Evolutionary conservation across 1,140 invertebrate species (phyloP).

Genomic region (Drosophila bifasciata): DNA sequence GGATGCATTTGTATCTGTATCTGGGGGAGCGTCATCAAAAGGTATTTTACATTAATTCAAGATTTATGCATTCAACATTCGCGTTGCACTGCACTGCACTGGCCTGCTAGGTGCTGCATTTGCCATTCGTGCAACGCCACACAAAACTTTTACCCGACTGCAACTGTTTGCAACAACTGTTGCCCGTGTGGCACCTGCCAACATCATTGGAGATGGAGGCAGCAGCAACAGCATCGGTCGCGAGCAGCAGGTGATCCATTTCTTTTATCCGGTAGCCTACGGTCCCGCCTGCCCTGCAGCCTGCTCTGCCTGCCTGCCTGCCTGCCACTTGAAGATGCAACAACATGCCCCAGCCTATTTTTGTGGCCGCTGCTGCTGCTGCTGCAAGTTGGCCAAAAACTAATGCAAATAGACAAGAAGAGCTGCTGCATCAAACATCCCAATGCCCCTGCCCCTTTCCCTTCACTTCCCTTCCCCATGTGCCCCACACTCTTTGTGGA

Average conservation of each 20-base stretch:
- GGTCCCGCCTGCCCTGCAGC: neutral
- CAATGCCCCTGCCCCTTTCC: neutral
- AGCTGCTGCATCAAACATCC: constrained; percentile 37
- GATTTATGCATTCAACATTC: constrained; percentile 82
- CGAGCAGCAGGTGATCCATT: constrained; percentile 80
- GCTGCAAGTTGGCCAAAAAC: constrained; percentile 67
- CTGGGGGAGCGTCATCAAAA: constrained; percentile 74
- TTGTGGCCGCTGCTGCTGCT: constrained; percentile 36
- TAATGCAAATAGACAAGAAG: constrained; percentile 78
- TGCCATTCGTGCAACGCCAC: constrained; percentile 68
- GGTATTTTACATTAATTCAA: constrained; percentile 83
- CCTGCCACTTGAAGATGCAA: constrained; percentile 33
- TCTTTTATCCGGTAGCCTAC: constrained; percentile 76
- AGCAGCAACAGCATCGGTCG: constrained; percentile 24
- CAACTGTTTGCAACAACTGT: constrained; percentile 23
- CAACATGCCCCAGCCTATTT: constrained; percentile 57
- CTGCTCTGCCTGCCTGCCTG: constrained; percentile 30
- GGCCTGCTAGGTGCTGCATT: constrained; percentile 73
- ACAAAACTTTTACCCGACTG: constrained; percentile 55
- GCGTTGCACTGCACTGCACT: constrained; percentile 4
- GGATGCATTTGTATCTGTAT: constrained; percentile 41
- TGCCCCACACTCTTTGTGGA: constrained; percentile 6
- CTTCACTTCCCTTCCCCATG: neutral
- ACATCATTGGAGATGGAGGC: constrained; percentile 44
- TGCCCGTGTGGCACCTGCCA: constrained; percentile 74